These are phyloP conservation scores for Tursiops truncatus DNA, from an alignment of 2,113 vertebrate species.

Conservation along the genomic window DNA sequence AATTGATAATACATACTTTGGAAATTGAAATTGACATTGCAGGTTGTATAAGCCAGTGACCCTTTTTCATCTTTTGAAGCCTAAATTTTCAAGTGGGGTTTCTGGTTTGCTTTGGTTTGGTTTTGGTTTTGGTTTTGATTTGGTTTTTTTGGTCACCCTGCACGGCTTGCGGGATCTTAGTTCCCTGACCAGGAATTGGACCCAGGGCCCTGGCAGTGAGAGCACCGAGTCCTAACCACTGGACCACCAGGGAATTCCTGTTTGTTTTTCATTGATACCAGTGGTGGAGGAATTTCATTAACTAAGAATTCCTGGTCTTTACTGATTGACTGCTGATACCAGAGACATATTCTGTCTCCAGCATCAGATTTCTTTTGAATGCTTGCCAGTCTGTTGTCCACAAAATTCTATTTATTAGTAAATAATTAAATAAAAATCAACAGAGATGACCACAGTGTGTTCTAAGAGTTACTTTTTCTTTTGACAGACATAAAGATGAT, in stretches of 20 bases:
- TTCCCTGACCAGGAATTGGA: not conserved
- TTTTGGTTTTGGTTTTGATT: not conserved
- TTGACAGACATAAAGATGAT: conserved; percentile 91
- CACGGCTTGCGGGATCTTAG: not conserved
- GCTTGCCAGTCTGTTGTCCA: not conserved
- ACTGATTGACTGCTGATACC: not conserved
- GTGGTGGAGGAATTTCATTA: not conserved
- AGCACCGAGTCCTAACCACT: not conserved
- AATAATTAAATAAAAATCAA: not conserved
- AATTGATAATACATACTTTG: not conserved
- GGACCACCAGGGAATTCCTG: not conserved
- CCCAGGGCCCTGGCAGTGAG: not conserved
- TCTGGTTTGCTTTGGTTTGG: not conserved
- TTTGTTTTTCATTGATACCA: not conserved
- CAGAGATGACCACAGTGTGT: not conserved
- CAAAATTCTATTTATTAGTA: not conserved
- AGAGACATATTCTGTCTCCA: not conserved
- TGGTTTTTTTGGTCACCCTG: not conserved
- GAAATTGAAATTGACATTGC: not conserved
- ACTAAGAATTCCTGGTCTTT: not conserved
- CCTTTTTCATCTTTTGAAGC: not conserved
- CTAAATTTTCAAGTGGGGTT: not conserved
- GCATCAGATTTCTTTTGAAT: conserved; percentile 1
- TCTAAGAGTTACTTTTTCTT: conserved; percentile 22
- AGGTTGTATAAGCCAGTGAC: not conserved